phyloP scores from a whole-genome alignment of 2,888 invertebrate genomes.

The Cordilura impudica region DNA sequence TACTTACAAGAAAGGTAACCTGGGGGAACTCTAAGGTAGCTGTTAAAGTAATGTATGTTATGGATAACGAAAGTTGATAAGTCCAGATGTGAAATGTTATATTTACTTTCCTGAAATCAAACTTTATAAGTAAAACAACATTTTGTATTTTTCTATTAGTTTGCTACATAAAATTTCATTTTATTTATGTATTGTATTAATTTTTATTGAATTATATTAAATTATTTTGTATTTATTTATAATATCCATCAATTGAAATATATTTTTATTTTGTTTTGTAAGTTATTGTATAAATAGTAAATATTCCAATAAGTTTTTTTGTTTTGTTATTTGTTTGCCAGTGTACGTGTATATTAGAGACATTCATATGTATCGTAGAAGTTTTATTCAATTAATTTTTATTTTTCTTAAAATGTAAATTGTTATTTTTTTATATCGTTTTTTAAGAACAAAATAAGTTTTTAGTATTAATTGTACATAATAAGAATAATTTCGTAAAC shows the following conservation, averaged over 20 bases:
- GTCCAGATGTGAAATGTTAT: too few species aligned
- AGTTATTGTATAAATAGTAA: conserved; percentile 45
- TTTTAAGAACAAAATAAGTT: background rate
- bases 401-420: too few species aligned
- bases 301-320: conserved; percentile 38
- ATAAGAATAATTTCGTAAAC: background rate
- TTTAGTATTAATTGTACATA: background rate
- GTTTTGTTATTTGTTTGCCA: conserved; percentile 42
- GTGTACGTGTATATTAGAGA: conserved; percentile 49
- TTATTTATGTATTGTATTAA: conserved; percentile 55
- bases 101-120: too few species aligned
- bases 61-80: too few species aligned
- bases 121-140: background rate
- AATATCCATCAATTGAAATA: conserved; percentile 53
- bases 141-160: conserved; percentile 55
- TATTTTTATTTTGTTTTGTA: conserved; percentile 30
- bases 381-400: background rate
- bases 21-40: too few species aligned
- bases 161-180: conserved; percentile 61
- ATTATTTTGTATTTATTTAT: conserved; percentile 41
- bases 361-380: conserved; percentile 26
- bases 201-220: conserved; percentile 53
- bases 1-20: too few species aligned
- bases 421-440: conserved; percentile 20
- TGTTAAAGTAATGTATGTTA: too few species aligned